Percentiles rank a stretch among this genome's conserved stretches.
These are phyloP conservation scores for Callosobruchus maculatus DNA, from an alignment of 2,888 invertebrate genomes.

Conservation along the genomic window DNA sequence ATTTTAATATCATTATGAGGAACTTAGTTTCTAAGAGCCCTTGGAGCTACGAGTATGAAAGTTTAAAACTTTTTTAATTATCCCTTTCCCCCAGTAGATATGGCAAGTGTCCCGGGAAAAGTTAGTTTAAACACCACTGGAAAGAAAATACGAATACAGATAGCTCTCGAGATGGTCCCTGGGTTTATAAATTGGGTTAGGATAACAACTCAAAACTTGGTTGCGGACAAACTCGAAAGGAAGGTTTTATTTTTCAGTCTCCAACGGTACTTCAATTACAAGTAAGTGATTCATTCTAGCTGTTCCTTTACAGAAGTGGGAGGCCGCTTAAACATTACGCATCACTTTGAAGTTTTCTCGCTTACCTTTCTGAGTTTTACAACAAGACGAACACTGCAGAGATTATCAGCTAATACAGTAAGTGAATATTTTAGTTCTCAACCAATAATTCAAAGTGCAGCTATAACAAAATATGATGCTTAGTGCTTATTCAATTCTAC, in stretches of 20 bases:
- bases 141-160: not conserved
- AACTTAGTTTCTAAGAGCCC: not conserved
- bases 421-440: too few relatives aligned
- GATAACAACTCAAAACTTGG: not conserved
- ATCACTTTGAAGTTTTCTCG: not conserved
- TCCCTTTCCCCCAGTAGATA: not conserved
- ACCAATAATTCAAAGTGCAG: too few relatives aligned
- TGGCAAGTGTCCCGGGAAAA: not conserved
- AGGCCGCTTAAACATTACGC: not conserved
- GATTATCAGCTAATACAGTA: too few relatives aligned
- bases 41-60: not conserved
- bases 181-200: not conserved
- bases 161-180: not conserved
- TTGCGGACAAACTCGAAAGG: not conserved
- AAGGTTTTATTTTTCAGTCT: not conserved
- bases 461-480: too few relatives aligned
- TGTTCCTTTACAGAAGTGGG: not conserved
- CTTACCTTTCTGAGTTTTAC: not conserved
- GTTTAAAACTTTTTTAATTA: not conserved
- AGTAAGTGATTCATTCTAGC: not conserved
- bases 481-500: too few relatives aligned
- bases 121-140: not conserved
- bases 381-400: too few relatives aligned
- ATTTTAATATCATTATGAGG: not conserved
- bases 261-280: not conserved